Evolutionary conservation across 37 sponge, comb jelly and placozoan species (phyloP), one percentile per base, ranked within the genome.

Genomic region (Spongia lamella): DNA sequence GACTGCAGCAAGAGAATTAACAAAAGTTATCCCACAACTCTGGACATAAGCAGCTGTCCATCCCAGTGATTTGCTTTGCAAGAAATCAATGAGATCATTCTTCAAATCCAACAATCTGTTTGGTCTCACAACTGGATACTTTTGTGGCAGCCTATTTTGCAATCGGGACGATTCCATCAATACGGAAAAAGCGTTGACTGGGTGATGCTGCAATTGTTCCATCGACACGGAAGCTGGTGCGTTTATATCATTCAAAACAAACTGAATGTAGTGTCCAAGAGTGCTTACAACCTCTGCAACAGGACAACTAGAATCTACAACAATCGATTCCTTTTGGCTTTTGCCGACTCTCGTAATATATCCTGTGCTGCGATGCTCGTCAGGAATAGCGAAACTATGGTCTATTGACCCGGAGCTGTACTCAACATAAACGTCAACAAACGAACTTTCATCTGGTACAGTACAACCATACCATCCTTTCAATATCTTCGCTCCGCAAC

Each of bases 61-160:
- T 39, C 81, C 81, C 25, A 80, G 64, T 53, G 66, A 55, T 14
- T 75, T 75, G 17, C 19, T 75, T 56, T 75, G 58, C 20, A 83
- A 68, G 27, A 51, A 83, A 52, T 56, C 76, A 39, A 83, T 64
- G 63, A 83, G 64, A 22, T 35, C 62, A 27, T 83, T 75, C 77
- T 83, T 83, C 53, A 81, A 73, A 37, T 81, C 47, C 38, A 73
- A 36, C 53, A 72, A 72, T 38, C 59, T 81, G 73, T 81, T 81
- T 17, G 75, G 67, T 53, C 33, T 24, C 16, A 25, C 62, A 52
- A 70, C 35, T 70, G n/a, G 55, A 60, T 60, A 80, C 61, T 80
- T 70, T 19, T 55, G 43, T 38, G 80, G 80, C 35, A 80, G 47
- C 47, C 47, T 43, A 43, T 43, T 43, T 43, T 43, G 47, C 47